Percentiles rank a stretch among this genome's conserved stretches.
phyloP scores from a whole-genome alignment of 2,113 vertebrate species.

The Mesitornis unicolor region DNA sequence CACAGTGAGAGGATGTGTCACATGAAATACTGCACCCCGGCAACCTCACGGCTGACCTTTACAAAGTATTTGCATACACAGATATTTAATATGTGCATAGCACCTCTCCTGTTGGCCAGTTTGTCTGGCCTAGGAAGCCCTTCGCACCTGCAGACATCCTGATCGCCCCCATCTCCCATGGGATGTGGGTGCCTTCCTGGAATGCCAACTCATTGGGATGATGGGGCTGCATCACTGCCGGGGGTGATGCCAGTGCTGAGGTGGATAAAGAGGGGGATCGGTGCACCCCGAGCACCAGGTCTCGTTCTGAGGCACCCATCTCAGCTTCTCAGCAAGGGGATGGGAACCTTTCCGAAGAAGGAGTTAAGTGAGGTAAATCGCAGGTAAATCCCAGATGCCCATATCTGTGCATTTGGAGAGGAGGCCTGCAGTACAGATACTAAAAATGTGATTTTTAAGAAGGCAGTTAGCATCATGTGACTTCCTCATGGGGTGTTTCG shows the following conservation, averaged over 20 bases:
- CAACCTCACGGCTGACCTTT: neutral
- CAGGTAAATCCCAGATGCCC: neutral
- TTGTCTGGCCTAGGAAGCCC: neutral
- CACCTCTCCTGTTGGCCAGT: neutral
- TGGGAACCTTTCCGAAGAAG: neutral
- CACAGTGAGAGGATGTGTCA: neutral
- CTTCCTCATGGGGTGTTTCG: rapidly evolving
- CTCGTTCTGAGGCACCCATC: neutral
- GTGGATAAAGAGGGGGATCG: neutral
- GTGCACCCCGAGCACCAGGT: rapidly evolving
- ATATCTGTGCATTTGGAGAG: neutral
- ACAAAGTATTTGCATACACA: neutral
- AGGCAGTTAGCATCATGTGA: neutral
- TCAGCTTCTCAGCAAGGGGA: neutral
- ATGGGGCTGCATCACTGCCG: neutral
- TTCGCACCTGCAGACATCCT: neutral
- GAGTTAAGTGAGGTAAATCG: neutral
- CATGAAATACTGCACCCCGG: neutral
- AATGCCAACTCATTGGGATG: neutral
- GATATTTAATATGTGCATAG: neutral
- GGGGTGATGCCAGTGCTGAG: rapidly evolving
- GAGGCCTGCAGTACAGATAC: neutral
- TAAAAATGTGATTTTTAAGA: neutral
- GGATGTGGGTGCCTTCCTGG: neutral
- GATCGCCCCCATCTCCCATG: neutral